phyloP scores from a whole-genome alignment of 2,797 vertebrate genomes.

The Acridotheres tristis region DNA sequence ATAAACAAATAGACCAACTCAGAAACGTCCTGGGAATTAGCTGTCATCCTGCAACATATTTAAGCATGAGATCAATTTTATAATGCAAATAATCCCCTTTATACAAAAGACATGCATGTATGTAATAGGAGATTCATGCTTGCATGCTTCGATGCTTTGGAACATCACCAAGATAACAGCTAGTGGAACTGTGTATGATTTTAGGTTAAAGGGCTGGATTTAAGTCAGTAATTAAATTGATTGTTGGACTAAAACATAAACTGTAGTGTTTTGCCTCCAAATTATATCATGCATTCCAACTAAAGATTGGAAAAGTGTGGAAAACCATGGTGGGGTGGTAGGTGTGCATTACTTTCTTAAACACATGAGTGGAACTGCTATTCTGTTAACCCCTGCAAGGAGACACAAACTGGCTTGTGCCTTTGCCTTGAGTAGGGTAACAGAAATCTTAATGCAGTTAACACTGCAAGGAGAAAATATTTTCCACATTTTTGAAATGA shows the following conservation, averaged over 20 bases:
- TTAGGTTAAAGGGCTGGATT: neutral
- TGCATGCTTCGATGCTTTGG: neutral
- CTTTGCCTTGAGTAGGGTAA: neutral
- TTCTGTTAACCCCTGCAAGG: neutral
- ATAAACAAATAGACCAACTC: neutral
- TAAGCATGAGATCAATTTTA: neutral
- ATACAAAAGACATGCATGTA: neutral
- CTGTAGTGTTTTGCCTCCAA: neutral
- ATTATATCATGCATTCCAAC: neutral
- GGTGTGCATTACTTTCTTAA: neutral
- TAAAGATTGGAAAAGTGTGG: neutral
- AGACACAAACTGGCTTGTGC: neutral
- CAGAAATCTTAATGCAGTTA: neutral
- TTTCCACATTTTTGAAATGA: neutral
- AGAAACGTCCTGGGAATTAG: neutral
- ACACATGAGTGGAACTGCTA: neutral
- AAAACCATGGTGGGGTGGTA: neutral
- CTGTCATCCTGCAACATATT: neutral
- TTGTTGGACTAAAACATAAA: neutral
- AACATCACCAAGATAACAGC: neutral
- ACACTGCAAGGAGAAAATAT: neutral
- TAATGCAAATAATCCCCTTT: neutral
- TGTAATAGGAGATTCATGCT: neutral
- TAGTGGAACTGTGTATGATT: neutral
- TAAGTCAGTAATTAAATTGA: neutral